phyloP scores from a whole-genome alignment of 2,888 invertebrate genomes.

The Zhengitettix transpicula region DNA sequence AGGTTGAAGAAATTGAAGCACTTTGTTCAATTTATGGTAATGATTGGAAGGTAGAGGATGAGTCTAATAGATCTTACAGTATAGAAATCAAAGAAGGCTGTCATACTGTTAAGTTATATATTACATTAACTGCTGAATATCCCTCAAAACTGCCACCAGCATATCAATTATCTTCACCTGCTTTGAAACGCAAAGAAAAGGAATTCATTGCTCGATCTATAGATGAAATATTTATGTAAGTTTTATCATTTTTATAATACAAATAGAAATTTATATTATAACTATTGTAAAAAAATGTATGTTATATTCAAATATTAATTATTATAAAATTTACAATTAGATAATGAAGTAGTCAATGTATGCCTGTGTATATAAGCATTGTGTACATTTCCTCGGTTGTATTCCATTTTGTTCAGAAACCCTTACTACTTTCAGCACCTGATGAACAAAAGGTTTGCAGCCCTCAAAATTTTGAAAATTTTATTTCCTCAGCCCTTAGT shows the following conservation, averaged over 20 bases:
- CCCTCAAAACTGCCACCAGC: slow-evolving; percentile 45
- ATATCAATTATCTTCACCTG: slow-evolving; percentile 55
- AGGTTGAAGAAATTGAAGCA: slow-evolving; percentile 56
- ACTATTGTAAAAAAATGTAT: too few relatives aligned
- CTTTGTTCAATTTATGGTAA: slow-evolving; percentile 52
- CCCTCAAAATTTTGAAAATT: too few relatives aligned
- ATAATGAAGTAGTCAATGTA: too few relatives aligned
- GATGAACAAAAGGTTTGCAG: too few relatives aligned
- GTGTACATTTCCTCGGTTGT: too few relatives aligned
- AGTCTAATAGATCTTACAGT: slow-evolving; percentile 36
- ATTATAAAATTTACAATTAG: too few relatives aligned
- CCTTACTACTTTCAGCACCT: too few relatives aligned
- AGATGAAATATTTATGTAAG: slow-evolving; percentile 51
- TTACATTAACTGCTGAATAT: slow-evolving; percentile 47
- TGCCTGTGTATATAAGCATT: too few relatives aligned
- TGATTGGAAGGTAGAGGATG: slow-evolving; percentile 46
- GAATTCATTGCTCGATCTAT: slow-evolving; percentile 35
- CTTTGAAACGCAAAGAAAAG: slow-evolving; percentile 43
- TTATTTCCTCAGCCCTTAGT: too few relatives aligned
- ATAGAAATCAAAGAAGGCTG: slow-evolving; percentile 36
- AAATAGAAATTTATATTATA: too few relatives aligned
- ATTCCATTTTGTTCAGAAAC: too few relatives aligned
- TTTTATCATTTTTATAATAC: not conserved
- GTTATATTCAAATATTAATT: too few relatives aligned
- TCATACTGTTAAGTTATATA: slow-evolving; percentile 37